A percentile compares a stretch with the other conserved stretches of the same genome.
These are phyloP conservation scores for Antechinus stuartii DNA, from an alignment of 2,113 vertebrate genomes.

Conservation along the genomic window DNA sequence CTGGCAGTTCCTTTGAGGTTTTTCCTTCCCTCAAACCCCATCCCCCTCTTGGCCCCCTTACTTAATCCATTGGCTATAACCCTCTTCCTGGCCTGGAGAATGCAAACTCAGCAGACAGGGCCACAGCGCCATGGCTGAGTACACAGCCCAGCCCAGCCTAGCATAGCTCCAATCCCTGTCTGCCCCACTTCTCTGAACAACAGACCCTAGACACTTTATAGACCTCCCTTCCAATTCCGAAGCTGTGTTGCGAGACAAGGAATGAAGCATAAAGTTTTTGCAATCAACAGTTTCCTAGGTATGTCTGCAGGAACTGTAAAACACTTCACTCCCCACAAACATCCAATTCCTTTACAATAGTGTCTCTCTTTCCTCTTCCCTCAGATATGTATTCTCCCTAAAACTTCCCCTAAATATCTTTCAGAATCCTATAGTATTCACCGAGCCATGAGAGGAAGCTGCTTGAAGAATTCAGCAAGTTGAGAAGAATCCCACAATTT, in stretches of 20 bases:
- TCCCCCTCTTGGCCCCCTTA: background rate
- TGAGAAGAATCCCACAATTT: background rate
- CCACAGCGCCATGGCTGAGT: background rate
- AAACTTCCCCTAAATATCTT: background rate
- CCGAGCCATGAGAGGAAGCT: background rate
- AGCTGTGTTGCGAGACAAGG: background rate
- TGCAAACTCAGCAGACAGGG: conserved; percentile 5
- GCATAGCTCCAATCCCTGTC: background rate
- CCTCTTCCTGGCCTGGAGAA: conserved; percentile 5
- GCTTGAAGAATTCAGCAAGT: background rate
- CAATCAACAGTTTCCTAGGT: background rate
- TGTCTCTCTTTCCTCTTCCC: background rate
- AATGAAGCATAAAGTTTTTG: background rate
- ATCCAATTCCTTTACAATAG: background rate
- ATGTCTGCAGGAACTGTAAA: background rate
- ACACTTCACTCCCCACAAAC: background rate
- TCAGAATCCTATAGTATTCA: background rate
- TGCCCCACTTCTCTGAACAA: background rate
- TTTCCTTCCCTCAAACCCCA: background rate
- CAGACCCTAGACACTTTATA: background rate
- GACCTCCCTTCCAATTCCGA: background rate
- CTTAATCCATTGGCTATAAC: background rate
- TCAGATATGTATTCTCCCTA: background rate
- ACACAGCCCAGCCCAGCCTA: background rate
- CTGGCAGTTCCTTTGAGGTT: background rate